Evolutionary conservation across 2,113 vertebrate genomes (phyloP).

Genomic region (Strix uralensis): DNA sequence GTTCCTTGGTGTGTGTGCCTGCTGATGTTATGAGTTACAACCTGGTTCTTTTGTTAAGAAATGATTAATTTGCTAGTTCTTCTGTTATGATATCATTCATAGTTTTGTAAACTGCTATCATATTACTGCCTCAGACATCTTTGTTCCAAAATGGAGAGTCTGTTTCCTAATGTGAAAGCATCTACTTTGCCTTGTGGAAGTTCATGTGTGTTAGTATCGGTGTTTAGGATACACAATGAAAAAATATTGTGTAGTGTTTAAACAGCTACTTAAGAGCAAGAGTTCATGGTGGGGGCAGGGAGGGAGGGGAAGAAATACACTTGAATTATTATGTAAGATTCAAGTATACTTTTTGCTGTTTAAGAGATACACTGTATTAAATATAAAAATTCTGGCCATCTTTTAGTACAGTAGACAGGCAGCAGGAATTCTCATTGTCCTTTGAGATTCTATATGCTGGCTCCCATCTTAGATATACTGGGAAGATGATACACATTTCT

Average conservation of each 20-base stretch:
- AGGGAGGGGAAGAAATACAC: neutral
- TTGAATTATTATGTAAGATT: neutral
- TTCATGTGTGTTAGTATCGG: neutral
- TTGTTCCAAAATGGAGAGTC: neutral
- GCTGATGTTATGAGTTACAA: neutral
- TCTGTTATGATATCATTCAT: neutral
- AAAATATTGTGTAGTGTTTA: neutral
- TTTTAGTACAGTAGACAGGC: neutral
- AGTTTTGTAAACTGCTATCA: neutral
- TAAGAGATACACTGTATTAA: neutral
- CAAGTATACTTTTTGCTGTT: neutral
- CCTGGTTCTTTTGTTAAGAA: neutral
- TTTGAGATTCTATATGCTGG: neutral
- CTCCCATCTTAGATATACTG: neutral
- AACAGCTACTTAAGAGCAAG: neutral
- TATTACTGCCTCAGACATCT: neutral
- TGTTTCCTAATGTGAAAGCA: neutral
- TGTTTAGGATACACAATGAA: neutral
- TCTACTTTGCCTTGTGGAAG: neutral
- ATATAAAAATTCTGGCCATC: neutral
- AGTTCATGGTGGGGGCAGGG: neutral
- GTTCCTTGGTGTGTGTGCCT: neutral
- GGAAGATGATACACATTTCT: neutral
- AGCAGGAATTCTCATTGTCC: neutral
- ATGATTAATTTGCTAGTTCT: neutral